Evolutionary conservation across 2,888 invertebrate genomes (phyloP).

Genomic region (Protonemura montana): DNA sequence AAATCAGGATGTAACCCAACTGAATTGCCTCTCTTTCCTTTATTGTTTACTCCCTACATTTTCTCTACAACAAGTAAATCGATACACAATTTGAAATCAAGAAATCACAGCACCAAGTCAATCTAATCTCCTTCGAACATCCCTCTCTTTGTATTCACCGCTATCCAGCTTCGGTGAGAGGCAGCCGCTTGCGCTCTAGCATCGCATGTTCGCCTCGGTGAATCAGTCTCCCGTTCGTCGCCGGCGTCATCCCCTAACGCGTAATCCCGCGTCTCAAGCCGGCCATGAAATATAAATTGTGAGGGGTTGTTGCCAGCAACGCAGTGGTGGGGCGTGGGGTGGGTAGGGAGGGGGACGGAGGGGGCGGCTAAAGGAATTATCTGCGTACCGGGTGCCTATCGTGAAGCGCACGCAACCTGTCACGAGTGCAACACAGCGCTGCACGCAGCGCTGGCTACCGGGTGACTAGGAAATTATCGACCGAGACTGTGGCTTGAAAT

Average conservation of each 20-base stretch:
- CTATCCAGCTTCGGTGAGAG: not conserved
- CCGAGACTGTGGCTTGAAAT: not conserved
- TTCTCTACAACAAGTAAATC: no score
- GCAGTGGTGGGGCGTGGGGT: not conserved
- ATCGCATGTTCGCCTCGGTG: not conserved
- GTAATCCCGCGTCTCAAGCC: not conserved
- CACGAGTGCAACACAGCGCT: not conserved
- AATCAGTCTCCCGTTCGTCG: not conserved
- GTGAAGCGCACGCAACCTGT: not conserved
- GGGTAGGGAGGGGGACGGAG: not conserved
- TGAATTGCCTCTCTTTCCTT: no score
- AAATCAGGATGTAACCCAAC: no score
- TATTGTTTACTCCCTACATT: no score
- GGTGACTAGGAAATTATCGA: not conserved
- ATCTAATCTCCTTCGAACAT: not conserved
- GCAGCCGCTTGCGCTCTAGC: not conserved
- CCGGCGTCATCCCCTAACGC: not conserved
- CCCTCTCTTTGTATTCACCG: not conserved
- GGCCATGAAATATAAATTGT: not conserved
- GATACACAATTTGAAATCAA: no score
- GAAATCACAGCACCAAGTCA: no score
- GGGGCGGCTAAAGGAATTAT: not conserved
- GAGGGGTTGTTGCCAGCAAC: not conserved
- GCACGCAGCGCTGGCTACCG: not conserved
- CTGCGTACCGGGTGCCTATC: not conserved